Evolutionary conservation across 2,888 invertebrate genomes (phyloP), one percentile per base, ranked within the genome.

Genomic region (Eupelmus urozonus): DNA sequence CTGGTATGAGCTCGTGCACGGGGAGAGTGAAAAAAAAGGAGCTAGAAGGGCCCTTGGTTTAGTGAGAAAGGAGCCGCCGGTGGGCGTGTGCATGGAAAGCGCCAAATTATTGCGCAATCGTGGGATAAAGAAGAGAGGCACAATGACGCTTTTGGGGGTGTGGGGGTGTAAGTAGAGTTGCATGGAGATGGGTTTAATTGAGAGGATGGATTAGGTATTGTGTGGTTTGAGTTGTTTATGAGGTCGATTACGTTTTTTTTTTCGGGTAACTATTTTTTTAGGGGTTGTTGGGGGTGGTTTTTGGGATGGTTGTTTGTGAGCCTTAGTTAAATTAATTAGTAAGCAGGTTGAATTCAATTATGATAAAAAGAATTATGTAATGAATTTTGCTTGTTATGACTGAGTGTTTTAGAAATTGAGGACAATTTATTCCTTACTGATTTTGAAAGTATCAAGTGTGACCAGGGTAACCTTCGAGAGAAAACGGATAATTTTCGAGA

Each of bases 71-170:
- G 69, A 25, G 11, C 34, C 13, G 23, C 13, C 13, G 29, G 63
- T 59, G 62, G 67, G 78, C 62, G 67, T 45, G 55, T 55, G 67
- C 53, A 20, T 65, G 69, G 70, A 74, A 78, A 74, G 57, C 65
- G 57, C 65, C 23, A 40, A 65, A 74, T 74, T 70, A 55, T 74
- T 74, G 70, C 69, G 65, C 63, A 74, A 60, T 73, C 49, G 51
- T 20, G 27, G 57, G 29, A 65, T 51, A 71, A 77, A 67, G 67
- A 49, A 53, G 40, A n/a, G 25, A 45, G 27, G 13, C 40, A 59
- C 53, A 62, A 76, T 25, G 70, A 27, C 11, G 55, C 4, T 29
- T 18, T n/a, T n/a, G n/a, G n/a, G n/a, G 29, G 13, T 16, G n/a
- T 9, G 40, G 5, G 27, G 40, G 42, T 4, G 59, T n/a, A 34